Evolutionary conservation across 1,140 invertebrate species (phyloP), one percentile per base, ranked within the genome.

Genomic region (Procambarus virginalis): DNA sequence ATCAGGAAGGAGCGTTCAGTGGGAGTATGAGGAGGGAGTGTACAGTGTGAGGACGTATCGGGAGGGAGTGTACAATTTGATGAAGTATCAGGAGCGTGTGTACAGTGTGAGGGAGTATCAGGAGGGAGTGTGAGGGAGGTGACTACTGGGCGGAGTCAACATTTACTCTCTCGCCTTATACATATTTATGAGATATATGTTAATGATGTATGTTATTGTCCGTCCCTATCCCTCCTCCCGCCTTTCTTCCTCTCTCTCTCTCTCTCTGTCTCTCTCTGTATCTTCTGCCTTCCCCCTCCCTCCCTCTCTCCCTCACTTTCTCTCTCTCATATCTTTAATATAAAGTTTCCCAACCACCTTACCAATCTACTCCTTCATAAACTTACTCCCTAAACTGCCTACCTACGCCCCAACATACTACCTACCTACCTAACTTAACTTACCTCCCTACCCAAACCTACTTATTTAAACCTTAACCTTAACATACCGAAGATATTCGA

Each of bases 191-290:
- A 88, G 58, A 22, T 20, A 10, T 81, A 88, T 88, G 86, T 88
- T 88, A 82, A 88, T 88, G 86, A 81, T 82, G 60, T 73, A 60
- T 88, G 86, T 88, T 88, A 88, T 82, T 88, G 78, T 88, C 86
- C 70, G 46, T 82, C 48, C 45, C 17, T 68, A 8, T 45, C 49
- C 82, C 64, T n/a, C 22, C 68, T 22, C 70, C 48, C 82, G 12
- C 82, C 20, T 51, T 17, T 51, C 73, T 77, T 51, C 46, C 73
- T 77, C 73, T 45, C 20, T 77, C 75, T 77, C 49, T 85, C 73
- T 85, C 73, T 77, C 73, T 76, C 49, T 85, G 45, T 55, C 45
- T 60, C 64, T 68, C 22, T 79, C 45, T 22, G 4, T 79, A 12
- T n/a, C 10, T 60, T 14, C 4, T 46, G 45, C 34, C 46, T 14